phyloP scores from a whole-genome alignment of 2,888 invertebrate species.

The Nowickia ferox region DNA sequence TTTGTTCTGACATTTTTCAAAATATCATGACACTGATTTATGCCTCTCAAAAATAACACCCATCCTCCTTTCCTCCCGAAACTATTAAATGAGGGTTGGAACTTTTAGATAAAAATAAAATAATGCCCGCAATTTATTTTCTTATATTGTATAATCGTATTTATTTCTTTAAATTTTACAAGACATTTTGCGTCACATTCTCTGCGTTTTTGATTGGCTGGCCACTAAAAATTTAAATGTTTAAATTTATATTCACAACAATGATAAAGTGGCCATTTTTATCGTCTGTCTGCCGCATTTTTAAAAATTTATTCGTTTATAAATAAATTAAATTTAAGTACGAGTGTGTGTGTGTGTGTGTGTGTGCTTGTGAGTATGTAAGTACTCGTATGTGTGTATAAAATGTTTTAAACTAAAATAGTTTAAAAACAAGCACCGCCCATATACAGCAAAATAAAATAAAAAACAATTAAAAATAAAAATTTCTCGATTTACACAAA shows the following conservation, averaged over 20 bases:
- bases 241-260: slow-evolving; percentile 25
- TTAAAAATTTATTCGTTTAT: slow-evolving; percentile 31
- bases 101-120: too few relatives aligned
- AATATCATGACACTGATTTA: too few relatives aligned
- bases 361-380: not conserved
- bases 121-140: not conserved
- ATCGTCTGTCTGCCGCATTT: slow-evolving; percentile 9
- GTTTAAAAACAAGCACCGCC: slow-evolving; percentile 52
- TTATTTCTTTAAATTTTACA: not conserved
- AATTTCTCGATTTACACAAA: slow-evolving; percentile 18
- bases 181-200: slow-evolving; percentile 1
- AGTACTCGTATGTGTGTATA: too few relatives aligned
- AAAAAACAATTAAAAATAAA: not conserved
- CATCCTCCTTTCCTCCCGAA: too few relatives aligned
- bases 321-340: slow-evolving; percentile 23
- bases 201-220: slow-evolving; percentile 39
- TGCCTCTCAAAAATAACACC: too few relatives aligned
- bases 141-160: not conserved
- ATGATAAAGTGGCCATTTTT: slow-evolving; percentile 51
- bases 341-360: not conserved
- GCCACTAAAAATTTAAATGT: slow-evolving; percentile 41
- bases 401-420: slow-evolving; percentile 48
- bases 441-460: slow-evolving; percentile 2
- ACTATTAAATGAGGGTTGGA: too few relatives aligned
- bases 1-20: too few relatives aligned